Percentiles rank a stretch among this genome's conserved stretches.
These are phyloP conservation scores for Aspidiotus destructor DNA, from an alignment of 2,888 invertebrate species.

Conservation along the genomic window DNA sequence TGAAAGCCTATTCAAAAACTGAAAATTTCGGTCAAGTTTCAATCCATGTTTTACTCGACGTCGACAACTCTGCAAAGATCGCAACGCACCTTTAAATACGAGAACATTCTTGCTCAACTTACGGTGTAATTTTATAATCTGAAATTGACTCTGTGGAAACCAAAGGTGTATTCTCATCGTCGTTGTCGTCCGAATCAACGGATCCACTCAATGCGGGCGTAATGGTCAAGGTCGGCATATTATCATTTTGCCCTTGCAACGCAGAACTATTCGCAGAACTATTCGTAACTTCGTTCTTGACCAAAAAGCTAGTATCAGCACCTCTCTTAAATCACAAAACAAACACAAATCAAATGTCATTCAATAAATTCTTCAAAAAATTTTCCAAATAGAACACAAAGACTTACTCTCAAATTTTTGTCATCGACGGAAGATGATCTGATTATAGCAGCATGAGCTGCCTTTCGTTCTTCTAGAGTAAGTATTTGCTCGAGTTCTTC, in stretches of 20 bases:
- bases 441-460: constrained; percentile 28
- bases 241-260: constrained; percentile 1
- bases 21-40: too few species aligned
- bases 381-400: background rate
- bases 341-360: background rate
- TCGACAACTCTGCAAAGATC: too few species aligned
- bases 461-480: constrained; percentile 16
- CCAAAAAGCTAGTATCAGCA: constrained; percentile 14
- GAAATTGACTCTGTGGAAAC: constrained; percentile 42
- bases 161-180: constrained; percentile 61
- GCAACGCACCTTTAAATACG: too few species aligned
- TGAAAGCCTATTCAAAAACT: too few species aligned
- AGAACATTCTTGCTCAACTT: too few species aligned
- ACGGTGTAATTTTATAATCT: background rate
- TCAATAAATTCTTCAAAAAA: background rate
- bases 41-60: too few species aligned
- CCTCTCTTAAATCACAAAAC: constrained; percentile 11
- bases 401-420: constrained; percentile 21
- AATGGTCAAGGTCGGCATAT: constrained; percentile 28
- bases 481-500: constrained; percentile 26
- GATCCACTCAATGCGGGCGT: constrained; percentile 32
- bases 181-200: constrained; percentile 38
- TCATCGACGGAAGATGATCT: constrained; percentile 26
- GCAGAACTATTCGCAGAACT: too few species aligned
- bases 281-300: constrained; percentile 3